Base-by-base conservation (phyloP, 2,113 vertebrate genomes). In the Percina caprodes region DNA sequence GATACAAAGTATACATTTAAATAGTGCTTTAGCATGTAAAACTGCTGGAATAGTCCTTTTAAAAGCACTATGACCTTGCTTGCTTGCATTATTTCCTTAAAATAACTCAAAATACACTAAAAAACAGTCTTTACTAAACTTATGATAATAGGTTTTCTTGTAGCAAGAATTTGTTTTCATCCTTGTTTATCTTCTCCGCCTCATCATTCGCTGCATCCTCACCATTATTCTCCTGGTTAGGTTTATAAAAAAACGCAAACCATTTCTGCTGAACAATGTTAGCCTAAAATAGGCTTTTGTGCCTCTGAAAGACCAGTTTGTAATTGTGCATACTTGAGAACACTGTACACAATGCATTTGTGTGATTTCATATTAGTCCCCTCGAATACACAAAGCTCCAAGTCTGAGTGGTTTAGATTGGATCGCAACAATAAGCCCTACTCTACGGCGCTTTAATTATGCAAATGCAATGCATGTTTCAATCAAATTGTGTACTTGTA, bases 241-340 rank as follows among this genome's bases (percentile, higher is more conserved):
- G 81, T 86, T 76, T 51, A 83, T 90, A 83, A 89, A 91, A 75
- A 78, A 86, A 81, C 86, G 72, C 79, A 84, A 89, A 82, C 79
- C 59, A 88, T 89, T 91, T 90, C 80, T 84, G 86, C 66, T 79
- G 82, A 92, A 91, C 92, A 92, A 79, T 92, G 87, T 89, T 82
- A 67, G 80, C 72, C 83, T 85, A 82, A 89, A 91, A 91, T 87
- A 88, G 80, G 82, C 88, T 87, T 88, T 87, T 89, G 86, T 90
- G 78, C 84, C 51, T 80, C 69, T 90, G 86, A 92, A 92, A 92
- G 88, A 87, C 84, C 80, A 86, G 69, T 87, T 65, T 90, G 76
- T 91, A 90, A 93, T 90, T 88, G 90, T 91, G 85, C 86, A 88
- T 92, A 91, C 91, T 89, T 94, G 86, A 93, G 92, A 90, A 90